A percentile compares a stretch with the other conserved stretches of the same genome.
These are phyloP conservation scores for Herpetotheres cachinnans DNA, from an alignment of 2,113 vertebrate genomes.

Conservation along the genomic window DNA sequence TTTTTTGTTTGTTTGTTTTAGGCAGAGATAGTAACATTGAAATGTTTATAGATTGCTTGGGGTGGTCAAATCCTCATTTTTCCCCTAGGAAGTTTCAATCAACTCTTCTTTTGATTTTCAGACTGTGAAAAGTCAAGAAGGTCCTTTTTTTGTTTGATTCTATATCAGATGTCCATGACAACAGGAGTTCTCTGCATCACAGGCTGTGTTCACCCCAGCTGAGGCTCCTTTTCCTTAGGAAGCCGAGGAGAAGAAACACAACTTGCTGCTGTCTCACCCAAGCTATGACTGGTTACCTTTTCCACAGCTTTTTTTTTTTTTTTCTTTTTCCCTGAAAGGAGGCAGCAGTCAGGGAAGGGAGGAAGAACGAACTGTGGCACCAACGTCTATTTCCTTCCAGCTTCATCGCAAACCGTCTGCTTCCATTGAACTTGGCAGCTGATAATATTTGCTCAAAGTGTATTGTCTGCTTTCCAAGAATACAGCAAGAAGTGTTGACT, in stretches of 20 bases:
- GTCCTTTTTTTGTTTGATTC: neutral
- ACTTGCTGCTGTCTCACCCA: neutral
- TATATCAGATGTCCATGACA: neutral
- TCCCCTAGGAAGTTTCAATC: neutral
- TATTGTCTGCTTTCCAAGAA: constrained; percentile 62
- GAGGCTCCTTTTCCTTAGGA: neutral
- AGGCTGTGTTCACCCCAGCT: neutral
- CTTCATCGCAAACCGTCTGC: constrained; percentile 13
- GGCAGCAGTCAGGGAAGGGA: neutral
- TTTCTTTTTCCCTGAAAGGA: neutral
- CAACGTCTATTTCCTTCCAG: constrained; percentile 56
- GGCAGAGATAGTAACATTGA: neutral
- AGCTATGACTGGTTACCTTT: neutral
- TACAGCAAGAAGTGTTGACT: constrained; percentile 29
- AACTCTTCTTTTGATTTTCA: neutral
- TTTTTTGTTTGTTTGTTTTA: neutral
- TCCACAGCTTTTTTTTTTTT: neutral
- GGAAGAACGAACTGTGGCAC: constrained; percentile 20
- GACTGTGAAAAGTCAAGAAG: neutral
- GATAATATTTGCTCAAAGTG: constrained; percentile 51
- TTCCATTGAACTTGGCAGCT: constrained; percentile 60
- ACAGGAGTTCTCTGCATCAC: neutral
- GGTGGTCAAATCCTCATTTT: neutral
- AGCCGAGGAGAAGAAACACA: neutral
- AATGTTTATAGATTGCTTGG: neutral